phyloP scores from a whole-genome alignment of 2,888 invertebrate species.

The Trichogramma dendrolimi region DNA sequence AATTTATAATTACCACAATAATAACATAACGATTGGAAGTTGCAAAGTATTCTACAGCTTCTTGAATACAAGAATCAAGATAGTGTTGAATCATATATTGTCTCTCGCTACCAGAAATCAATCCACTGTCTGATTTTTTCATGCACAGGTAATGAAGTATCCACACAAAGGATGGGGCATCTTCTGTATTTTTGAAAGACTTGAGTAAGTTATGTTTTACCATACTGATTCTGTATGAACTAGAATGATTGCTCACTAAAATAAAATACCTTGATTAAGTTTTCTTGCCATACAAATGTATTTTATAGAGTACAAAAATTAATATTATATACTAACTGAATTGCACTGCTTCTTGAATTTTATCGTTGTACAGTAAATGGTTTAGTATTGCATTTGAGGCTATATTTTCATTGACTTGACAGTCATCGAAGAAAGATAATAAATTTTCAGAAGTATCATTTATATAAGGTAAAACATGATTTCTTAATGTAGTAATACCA shows the following conservation, averaged over 20 bases:
- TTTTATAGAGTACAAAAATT: neutral
- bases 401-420: neutral
- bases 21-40: conserved; percentile 5
- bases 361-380: conserved; percentile 6
- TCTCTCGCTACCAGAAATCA: neutral
- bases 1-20: conserved; percentile 4
- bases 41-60: neutral
- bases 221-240: neutral
- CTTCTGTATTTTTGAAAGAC: conserved; percentile 15
- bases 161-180: conserved; percentile 3
- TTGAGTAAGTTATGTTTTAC: conserved; percentile 6
- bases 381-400: conserved; percentile 1
- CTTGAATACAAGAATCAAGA: conserved; percentile 10
- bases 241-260: neutral
- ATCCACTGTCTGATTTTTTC: neutral
- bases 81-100: neutral
- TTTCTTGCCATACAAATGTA: neutral
- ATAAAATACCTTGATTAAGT: neutral
- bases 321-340: conserved; percentile 6
- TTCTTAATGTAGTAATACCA: conserved; percentile 4
- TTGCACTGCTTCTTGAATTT: conserved; percentile 7
- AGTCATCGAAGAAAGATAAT: neutral
- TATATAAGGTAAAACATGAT: conserved; percentile 6
- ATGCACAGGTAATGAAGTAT: conserved; percentile 7
- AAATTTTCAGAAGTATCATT: neutral